Evolutionary conservation across 2,888 invertebrate genomes (phyloP).

Genomic region (Idaea dimidiata): DNA sequence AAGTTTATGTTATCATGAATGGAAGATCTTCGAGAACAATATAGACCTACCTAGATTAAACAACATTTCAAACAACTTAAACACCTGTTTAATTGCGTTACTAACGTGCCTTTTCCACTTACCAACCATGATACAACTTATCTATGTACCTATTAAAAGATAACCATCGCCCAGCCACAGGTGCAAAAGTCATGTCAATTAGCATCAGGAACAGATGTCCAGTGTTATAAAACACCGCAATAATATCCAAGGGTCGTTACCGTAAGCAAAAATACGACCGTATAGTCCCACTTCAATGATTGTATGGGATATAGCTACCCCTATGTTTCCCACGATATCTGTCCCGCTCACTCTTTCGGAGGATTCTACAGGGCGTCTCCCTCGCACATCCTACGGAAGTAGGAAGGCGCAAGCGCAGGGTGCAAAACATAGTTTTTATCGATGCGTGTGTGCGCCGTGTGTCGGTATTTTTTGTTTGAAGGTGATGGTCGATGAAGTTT

Average conservation of each 20-base stretch:
- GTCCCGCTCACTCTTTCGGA: slow-evolving; percentile 44
- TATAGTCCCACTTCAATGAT: slow-evolving; percentile 63
- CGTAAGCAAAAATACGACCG: slow-evolving; percentile 40
- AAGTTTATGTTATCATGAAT: no score
- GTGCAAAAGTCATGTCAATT: slow-evolving; percentile 42
- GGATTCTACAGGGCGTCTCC: slow-evolving; percentile 29
- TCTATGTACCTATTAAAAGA: slow-evolving; percentile 38
- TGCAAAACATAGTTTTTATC: slow-evolving; percentile 72
- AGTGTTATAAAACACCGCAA: slow-evolving; percentile 28
- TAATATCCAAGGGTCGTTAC: slow-evolving; percentile 32
- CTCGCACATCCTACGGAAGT: slow-evolving; percentile 62
- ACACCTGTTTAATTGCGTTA: not conserved
- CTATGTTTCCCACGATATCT: slow-evolving; percentile 71
- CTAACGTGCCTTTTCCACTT: slow-evolving; percentile 21
- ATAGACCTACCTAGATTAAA: not conserved
- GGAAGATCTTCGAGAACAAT: no score
- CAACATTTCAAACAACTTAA: not conserved
- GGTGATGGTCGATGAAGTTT: not conserved
- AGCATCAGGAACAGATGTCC: slow-evolving; percentile 35
- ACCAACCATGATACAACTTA: slow-evolving; percentile 37
- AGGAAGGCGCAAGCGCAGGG: slow-evolving; percentile 58
- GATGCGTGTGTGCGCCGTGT: slow-evolving; percentile 69
- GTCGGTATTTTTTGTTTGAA: slow-evolving; percentile 37
- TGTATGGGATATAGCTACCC: slow-evolving; percentile 78
- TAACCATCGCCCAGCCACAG: slow-evolving; percentile 47